Evolutionary conservation across 2,113 vertebrate genomes (phyloP).

Genomic region (Microcebus ravelobensis): DNA sequence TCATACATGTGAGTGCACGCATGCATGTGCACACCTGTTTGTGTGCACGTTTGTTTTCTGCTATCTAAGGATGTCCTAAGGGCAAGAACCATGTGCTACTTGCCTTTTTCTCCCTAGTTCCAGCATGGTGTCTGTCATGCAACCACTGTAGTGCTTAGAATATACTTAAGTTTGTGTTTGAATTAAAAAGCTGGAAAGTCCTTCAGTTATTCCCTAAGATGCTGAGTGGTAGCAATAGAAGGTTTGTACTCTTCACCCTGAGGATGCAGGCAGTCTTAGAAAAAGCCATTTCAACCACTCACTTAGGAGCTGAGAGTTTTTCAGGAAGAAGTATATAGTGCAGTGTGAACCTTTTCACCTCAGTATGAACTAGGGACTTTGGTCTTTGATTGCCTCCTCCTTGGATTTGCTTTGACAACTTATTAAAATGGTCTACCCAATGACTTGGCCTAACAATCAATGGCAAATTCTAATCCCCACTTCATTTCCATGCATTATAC

Average conservation of each 20-base stretch:
- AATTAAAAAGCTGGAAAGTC: background rate
- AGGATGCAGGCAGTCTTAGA: too few species aligned
- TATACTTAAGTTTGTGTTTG: background rate
- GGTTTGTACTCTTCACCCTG: background rate
- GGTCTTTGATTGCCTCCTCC: background rate
- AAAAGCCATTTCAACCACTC: background rate
- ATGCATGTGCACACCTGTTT: background rate
- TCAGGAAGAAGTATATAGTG: background rate
- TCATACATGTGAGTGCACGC: background rate
- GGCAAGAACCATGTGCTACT: background rate
- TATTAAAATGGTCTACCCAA: background rate
- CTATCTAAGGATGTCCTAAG: background rate
- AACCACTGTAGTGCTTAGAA: background rate
- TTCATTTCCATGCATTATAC: background rate
- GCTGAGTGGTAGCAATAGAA: background rate
- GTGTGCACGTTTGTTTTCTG: background rate
- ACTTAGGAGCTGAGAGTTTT: background rate
- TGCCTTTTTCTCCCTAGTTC: background rate
- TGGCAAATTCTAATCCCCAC: background rate
- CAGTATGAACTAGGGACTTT: background rate
- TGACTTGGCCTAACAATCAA: background rate
- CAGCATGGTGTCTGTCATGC: background rate
- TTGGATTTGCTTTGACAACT: background rate
- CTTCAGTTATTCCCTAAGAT: background rate
- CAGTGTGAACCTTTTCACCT: background rate